phyloP scores from a whole-genome alignment of 2,113 vertebrate species.

The Carettochelys insculpta region DNA sequence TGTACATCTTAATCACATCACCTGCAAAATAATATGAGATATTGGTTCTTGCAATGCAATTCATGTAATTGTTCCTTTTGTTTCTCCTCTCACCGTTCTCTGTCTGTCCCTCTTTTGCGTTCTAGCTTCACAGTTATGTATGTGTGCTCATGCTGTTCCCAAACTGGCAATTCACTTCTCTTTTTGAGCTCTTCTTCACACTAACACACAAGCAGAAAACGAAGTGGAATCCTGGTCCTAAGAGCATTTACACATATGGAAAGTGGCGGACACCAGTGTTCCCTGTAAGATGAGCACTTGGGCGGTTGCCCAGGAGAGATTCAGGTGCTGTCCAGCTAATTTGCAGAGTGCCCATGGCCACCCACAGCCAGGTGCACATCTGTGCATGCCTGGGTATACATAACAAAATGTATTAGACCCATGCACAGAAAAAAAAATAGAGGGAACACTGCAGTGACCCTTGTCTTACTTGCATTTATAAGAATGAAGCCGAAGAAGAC shows the following conservation, averaged over 20 bases:
- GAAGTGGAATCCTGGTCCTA: not conserved
- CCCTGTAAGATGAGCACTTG: too few relatives aligned
- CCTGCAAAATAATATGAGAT: not conserved
- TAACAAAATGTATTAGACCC: too few relatives aligned
- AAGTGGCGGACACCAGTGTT: too few relatives aligned
- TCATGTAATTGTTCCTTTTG: not conserved
- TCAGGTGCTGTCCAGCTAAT: too few relatives aligned
- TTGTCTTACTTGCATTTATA: not conserved
- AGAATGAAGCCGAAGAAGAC: not conserved
- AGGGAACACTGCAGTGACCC: too few relatives aligned
- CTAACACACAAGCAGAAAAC: not conserved
- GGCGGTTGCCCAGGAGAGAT: too few relatives aligned
- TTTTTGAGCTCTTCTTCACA: not conserved
- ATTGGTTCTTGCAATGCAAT: not conserved
- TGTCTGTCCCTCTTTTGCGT: not conserved
- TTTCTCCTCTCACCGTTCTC: not conserved
- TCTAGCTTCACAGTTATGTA: not conserved
- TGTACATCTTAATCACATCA: not conserved
- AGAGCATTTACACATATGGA: accelerated
- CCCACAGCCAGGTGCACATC: too few relatives aligned
- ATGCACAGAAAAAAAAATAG: too few relatives aligned
- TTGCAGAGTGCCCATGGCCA: too few relatives aligned
- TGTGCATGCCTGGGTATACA: too few relatives aligned
- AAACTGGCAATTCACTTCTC: not conserved
- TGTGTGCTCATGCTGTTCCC: not conserved